A percentile compares a stretch with the other conserved stretches of the same genome.
phyloP scores from a whole-genome alignment of 2,888 invertebrate genomes.

The Eupeodes luniger region DNA sequence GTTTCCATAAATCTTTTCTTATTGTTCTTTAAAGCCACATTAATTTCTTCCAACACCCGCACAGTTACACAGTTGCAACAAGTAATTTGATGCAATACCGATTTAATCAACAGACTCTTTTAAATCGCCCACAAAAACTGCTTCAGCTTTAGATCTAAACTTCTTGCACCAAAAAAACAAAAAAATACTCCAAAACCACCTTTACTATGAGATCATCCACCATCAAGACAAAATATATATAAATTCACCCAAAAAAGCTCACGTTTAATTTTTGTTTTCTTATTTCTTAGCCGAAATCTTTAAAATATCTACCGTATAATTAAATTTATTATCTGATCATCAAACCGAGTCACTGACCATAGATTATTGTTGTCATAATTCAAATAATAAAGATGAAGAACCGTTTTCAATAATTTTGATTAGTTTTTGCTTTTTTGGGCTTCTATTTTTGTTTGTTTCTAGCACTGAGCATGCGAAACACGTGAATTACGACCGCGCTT shows the following conservation, averaged over 20 bases:
- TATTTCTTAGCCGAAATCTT: not conserved
- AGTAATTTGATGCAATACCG: not conserved
- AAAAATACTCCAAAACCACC: not conserved
- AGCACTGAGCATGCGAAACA: constrained; percentile 33
- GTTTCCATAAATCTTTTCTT: not conserved
- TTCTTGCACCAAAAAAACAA: not conserved
- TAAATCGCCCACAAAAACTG: constrained; percentile 7
- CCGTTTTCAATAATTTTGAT: constrained; percentile 26
- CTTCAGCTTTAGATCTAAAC: not conserved
- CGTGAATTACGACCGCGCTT: constrained; percentile 48
- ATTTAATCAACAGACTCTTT: not conserved
- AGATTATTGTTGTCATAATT: not conserved
- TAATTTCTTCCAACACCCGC: not conserved
- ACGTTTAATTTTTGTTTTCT: not conserved
- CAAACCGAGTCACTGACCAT: not conserved
- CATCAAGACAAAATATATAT: not conserved
- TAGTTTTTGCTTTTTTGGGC: not conserved
- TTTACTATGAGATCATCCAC: constrained; percentile 14
- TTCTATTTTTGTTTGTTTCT: not conserved
- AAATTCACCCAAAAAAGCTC: not conserved
- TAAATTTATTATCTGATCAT: not conserved
- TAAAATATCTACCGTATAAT: not conserved
- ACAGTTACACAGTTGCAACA: not conserved
- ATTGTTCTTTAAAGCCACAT: not conserved
- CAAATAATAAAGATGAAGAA: constrained; percentile 17